Conservation (phyloP, 1,140 invertebrate genomes). For the Thaumetopoea pityocampa region DNA sequence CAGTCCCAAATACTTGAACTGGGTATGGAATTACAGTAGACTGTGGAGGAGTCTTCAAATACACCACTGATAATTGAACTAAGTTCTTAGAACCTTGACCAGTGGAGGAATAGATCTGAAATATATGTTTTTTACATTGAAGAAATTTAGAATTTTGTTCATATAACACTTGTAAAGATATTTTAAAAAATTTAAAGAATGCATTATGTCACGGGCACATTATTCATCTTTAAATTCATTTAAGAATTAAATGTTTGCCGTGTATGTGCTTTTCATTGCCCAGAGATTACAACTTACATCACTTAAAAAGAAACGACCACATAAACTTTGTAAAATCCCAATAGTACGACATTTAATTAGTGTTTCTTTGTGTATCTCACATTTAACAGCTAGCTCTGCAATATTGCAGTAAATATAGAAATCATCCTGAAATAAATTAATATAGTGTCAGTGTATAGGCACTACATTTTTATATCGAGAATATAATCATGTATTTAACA, state of each 20-base stretch:
- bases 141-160: too few relatives aligned
- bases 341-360: constrained; percentile 42
- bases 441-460: neutral
- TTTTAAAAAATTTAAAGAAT: too few relatives aligned
- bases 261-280: too few relatives aligned
- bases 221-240: too few relatives aligned
- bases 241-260: too few relatives aligned
- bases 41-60: constrained; percentile 28
- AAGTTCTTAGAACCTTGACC: neutral
- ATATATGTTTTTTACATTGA: constrained; percentile 12
- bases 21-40: constrained; percentile 40
- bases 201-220: too few relatives aligned
- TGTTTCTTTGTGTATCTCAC: constrained; percentile 23
- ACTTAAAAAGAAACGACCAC: constrained; percentile 44
- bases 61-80: constrained; percentile 35
- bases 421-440: constrained; percentile 35
- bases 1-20: constrained; percentile 50
- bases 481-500: constrained; percentile 13
- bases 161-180: too few relatives aligned
- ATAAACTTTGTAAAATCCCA: constrained; percentile 43
- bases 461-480: too few relatives aligned
- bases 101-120: constrained; percentile 5
- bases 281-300: constrained; percentile 54
- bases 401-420: constrained; percentile 36
- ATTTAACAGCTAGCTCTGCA: constrained; percentile 26